phyloP scores from a whole-genome alignment of 2,113 vertebrate species.

The Mus spicilegus region DNA sequence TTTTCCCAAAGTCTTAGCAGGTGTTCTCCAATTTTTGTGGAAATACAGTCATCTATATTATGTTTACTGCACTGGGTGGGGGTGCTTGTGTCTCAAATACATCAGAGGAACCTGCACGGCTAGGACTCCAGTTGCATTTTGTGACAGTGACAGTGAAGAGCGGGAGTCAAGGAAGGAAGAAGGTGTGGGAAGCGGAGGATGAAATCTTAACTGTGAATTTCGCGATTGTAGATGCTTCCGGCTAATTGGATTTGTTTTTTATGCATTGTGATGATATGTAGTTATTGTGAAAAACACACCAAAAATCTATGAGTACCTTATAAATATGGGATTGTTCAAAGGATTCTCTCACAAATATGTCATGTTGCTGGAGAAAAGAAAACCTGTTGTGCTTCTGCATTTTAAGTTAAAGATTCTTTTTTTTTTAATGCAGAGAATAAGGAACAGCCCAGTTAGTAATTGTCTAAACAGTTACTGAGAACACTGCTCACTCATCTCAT shows the following conservation, averaged over 20 bases:
- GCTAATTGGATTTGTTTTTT: slow-evolving; percentile 5
- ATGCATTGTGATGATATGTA: slow-evolving; percentile 35
- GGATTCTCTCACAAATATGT: slow-evolving; percentile 12
- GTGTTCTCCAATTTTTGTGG: slow-evolving; percentile 24
- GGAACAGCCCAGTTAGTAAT: background rate
- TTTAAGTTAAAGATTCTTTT: background rate
- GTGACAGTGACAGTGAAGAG: slow-evolving; percentile 41
- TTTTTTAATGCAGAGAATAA: slow-evolving; percentile 18
- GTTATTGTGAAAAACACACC: slow-evolving; percentile 21
- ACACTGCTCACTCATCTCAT: background rate
- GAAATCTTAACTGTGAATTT: slow-evolving; percentile 66
- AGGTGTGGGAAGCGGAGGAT: slow-evolving; percentile 54
- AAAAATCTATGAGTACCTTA: slow-evolving; percentile 34
- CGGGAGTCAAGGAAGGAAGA: slow-evolving; percentile 26
- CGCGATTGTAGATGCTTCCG: slow-evolving; percentile 46
- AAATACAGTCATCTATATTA: slow-evolving; percentile 23
- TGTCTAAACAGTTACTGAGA: slow-evolving; percentile 19
- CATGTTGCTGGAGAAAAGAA: slow-evolving; percentile 3
- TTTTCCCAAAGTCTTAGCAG: slow-evolving; percentile 6
- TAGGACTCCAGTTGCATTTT: slow-evolving; percentile 9
- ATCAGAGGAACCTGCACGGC: background rate
- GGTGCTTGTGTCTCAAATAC: slow-evolving; percentile 38
- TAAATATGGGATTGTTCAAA: slow-evolving; percentile 18
- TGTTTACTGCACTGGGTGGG: slow-evolving; percentile 37
- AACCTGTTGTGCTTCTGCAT: background rate